Conservation (phyloP, 2,797 vertebrate genomes). For the Lutjanus campechanus region DNA sequence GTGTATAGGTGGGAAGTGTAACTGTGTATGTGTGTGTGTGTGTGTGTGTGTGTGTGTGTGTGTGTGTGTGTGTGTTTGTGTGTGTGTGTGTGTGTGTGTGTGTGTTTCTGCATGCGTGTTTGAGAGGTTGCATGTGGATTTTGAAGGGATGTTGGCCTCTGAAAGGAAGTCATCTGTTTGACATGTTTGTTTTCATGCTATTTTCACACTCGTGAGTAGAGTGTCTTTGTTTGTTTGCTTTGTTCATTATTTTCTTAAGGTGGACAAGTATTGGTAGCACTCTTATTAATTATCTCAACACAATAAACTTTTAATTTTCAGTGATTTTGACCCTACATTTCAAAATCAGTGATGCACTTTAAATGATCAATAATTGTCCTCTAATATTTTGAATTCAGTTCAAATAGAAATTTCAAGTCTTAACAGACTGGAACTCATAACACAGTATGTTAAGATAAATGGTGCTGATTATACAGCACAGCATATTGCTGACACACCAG, state of each 20-base stretch:
- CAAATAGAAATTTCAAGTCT: not conserved
- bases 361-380: not conserved
- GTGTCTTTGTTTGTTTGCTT: constrained; percentile 63
- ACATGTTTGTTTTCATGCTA: constrained; percentile 61
- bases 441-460: too few relatives aligned
- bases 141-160: constrained; percentile 72
- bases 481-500: too few relatives aligned
- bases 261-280: not conserved
- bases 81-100: constrained; percentile 10
- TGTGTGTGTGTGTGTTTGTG: constrained; percentile 33
- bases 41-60: constrained; percentile 27
- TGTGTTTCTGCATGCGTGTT: constrained; percentile 32
- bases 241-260: constrained; percentile 39
- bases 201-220: constrained; percentile 49
- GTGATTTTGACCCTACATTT: not conserved
- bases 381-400: not conserved
- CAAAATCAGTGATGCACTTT: not conserved
- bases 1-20: constrained; percentile 32
- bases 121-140: constrained; percentile 55
- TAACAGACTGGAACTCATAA: not conserved
- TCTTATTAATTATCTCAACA: not conserved
- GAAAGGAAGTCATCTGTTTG: constrained; percentile 77
- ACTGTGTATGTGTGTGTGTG: constrained; percentile 23
- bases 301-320: not conserved
- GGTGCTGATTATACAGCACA: too few relatives aligned